A percentile compares a stretch with the other conserved stretches of the same genome.
phyloP scores from a whole-genome alignment of 2,888 invertebrate genomes.

The Lacanobia wlatinum region DNA sequence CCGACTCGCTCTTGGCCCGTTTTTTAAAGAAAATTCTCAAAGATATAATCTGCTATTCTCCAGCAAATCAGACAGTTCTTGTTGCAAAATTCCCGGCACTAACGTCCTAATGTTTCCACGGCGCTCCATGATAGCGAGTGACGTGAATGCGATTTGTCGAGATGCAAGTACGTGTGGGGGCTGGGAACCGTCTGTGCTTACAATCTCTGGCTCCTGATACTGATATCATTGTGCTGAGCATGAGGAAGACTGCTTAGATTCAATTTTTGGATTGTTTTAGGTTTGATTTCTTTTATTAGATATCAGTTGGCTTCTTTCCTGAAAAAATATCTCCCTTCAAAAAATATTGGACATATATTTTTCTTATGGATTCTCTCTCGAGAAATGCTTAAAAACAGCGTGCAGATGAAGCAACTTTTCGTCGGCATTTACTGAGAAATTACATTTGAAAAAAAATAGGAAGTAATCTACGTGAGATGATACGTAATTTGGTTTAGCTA shows the following conservation, averaged over 20 bases:
- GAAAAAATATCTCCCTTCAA: too few species aligned
- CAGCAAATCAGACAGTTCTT: slow-evolving; percentile 42
- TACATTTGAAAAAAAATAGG: too few species aligned
- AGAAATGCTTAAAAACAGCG: too few species aligned
- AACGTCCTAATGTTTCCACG: slow-evolving; percentile 62
- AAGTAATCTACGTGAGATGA: too few species aligned
- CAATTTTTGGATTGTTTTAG: slow-evolving; percentile 26
- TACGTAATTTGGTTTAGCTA: too few species aligned
- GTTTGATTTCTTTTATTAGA: slow-evolving; percentile 10
- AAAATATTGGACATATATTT: too few species aligned
- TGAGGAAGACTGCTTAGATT: slow-evolving; percentile 30
- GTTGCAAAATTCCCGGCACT: slow-evolving; percentile 45
- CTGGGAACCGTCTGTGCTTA: slow-evolving; percentile 59
- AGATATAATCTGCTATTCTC: slow-evolving; percentile 1
- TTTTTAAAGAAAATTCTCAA: not conserved
- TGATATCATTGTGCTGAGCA: slow-evolving; percentile 56
- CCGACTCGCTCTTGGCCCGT: too few species aligned
- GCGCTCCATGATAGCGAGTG: slow-evolving; percentile 69
- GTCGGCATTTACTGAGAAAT: too few species aligned
- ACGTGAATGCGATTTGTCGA: slow-evolving; percentile 75
- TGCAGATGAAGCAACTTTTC: too few species aligned
- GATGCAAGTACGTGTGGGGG: slow-evolving; percentile 65
- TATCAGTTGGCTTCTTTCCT: too few species aligned
- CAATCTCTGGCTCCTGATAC: slow-evolving; percentile 36
- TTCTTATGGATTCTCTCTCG: too few species aligned